Conservation (phyloP, 2,888 invertebrate genomes). For the Maniola hyperantus region DNA sequence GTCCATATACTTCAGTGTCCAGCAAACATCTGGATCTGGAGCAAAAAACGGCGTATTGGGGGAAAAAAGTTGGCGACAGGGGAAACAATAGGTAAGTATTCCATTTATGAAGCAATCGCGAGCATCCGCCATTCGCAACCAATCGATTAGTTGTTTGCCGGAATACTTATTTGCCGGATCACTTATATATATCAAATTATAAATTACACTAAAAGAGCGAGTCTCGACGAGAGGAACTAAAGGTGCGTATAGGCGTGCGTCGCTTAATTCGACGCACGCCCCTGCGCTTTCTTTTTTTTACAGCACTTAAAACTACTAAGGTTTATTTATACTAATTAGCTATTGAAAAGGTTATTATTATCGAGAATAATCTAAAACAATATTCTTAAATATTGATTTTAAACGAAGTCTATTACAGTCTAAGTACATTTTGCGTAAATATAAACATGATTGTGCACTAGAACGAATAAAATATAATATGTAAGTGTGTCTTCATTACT, state of each 20-base stretch:
- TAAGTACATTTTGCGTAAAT: not conserved
- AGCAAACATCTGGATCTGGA: too few species aligned
- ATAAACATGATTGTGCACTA: conserved; percentile 20
- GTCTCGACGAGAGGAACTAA: conserved; percentile 73
- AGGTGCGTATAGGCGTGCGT: conserved; percentile 65
- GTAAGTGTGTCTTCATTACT: not conserved
- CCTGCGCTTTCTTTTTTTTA: conserved; percentile 53
- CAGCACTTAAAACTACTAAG: conserved; percentile 38
- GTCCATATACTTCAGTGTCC: too few species aligned
- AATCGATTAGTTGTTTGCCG: too few species aligned
- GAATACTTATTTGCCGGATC: too few species aligned
- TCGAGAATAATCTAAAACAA: conserved; percentile 6
- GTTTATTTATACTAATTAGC: conserved; percentile 40
- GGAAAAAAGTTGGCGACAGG: too few species aligned
- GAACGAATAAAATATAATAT: conserved; percentile 13
- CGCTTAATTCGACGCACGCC: conserved; percentile 58
- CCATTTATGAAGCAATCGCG: too few species aligned
- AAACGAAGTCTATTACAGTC: not conserved
- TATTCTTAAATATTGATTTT: conserved; percentile 1
- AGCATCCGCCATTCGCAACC: too few species aligned
- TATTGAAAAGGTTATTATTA: conserved; percentile 6
- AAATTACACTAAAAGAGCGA: conserved; percentile 45
- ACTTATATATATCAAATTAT: too few species aligned
- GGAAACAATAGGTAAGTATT: too few species aligned
- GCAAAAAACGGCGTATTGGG: too few species aligned